Conservation (phyloP, 64 coral and sea anemone species). For the Catalaphyllia jardinei region DNA sequence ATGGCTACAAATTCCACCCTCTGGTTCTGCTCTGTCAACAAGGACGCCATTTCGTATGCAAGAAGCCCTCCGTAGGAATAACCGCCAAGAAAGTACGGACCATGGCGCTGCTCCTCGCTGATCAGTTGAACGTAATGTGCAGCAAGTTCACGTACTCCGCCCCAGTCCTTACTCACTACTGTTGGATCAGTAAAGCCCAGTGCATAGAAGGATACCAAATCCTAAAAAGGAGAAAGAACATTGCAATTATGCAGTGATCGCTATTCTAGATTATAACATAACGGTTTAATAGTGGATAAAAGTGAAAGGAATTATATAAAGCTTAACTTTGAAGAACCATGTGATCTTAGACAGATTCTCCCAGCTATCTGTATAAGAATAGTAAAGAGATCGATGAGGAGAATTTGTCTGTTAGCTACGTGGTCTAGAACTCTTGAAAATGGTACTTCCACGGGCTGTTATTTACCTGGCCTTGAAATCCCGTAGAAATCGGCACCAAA, state of each 20-base stretch:
- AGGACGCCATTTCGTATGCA: slow-evolving; percentile 55
- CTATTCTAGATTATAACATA: too few relatives aligned
- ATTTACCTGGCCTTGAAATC: slow-evolving; percentile 63
- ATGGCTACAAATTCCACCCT: slow-evolving; percentile 52
- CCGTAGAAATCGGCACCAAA: slow-evolving; percentile 42
- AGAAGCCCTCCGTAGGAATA: slow-evolving; percentile 53
- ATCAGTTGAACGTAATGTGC: slow-evolving; percentile 37
- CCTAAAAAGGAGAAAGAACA: not conserved
- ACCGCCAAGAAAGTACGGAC: slow-evolving; percentile 56
- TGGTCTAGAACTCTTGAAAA: too few relatives aligned
- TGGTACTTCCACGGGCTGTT: too few relatives aligned
- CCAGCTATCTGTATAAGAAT: too few relatives aligned
- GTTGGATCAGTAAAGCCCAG: slow-evolving; percentile 43
- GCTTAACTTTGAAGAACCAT: too few relatives aligned
- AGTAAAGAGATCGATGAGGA: too few relatives aligned
- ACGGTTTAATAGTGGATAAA: too few relatives aligned
- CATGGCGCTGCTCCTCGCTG: slow-evolving; percentile 31
- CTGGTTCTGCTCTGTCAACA: slow-evolving; percentile 29
- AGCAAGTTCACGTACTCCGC: slow-evolving; percentile 51
- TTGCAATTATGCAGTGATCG: not conserved
- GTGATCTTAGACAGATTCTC: too few relatives aligned
- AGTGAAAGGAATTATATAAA: too few relatives aligned
- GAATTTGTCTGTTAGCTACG: too few relatives aligned
- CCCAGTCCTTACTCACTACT: slow-evolving; percentile 7
- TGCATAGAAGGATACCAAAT: slow-evolving; percentile 48